Percentiles rank a stretch among this genome's conserved stretches.
These are phyloP conservation scores for Tinea semifulvella DNA, from an alignment of 2,888 invertebrate species.

Conservation along the genomic window DNA sequence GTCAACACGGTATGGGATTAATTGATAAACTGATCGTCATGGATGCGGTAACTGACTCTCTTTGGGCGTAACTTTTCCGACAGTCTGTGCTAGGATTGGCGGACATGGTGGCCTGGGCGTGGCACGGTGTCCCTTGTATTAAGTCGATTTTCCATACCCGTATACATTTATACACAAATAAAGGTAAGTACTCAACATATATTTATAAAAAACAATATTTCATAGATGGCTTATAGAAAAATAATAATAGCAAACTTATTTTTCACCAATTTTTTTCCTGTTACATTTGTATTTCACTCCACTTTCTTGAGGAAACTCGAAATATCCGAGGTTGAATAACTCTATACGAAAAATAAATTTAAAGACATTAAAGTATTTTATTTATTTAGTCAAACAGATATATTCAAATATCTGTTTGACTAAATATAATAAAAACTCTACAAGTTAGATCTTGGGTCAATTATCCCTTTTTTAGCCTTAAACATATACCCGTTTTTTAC, in stretches of 20 bases:
- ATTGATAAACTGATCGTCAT: slow-evolving; percentile 5
- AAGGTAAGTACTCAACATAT: slow-evolving; percentile 7
- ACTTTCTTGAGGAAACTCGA: too few species aligned
- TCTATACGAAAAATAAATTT: too few species aligned
- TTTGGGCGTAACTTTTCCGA: slow-evolving; percentile 12
- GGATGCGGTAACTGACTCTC: background rate
- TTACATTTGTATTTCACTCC: too few species aligned
- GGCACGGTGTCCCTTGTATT: slow-evolving; percentile 9
- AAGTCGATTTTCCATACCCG: slow-evolving; percentile 7
- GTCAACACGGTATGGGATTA: slow-evolving; percentile 7
- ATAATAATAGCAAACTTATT: slow-evolving; percentile 8
- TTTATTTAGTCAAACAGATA: too few species aligned
- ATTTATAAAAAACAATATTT: slow-evolving; percentile 2
- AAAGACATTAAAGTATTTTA: too few species aligned
- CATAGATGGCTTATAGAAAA: background rate
- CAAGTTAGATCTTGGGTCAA: too few species aligned
- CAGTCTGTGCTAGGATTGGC: background rate
- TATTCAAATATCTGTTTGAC: too few species aligned
- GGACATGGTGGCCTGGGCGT: slow-evolving; percentile 8
- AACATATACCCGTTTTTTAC: too few species aligned
- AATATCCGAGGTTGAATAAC: too few species aligned
- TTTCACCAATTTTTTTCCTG: too few species aligned
- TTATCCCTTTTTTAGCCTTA: too few species aligned
- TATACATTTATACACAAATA: slow-evolving; percentile 10
- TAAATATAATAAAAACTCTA: too few species aligned